Percentiles rank a stretch among this genome's conserved stretches.
These are phyloP conservation scores for Origma solitaria DNA, from an alignment of 2,113 vertebrate species.

Conservation along the genomic window DNA sequence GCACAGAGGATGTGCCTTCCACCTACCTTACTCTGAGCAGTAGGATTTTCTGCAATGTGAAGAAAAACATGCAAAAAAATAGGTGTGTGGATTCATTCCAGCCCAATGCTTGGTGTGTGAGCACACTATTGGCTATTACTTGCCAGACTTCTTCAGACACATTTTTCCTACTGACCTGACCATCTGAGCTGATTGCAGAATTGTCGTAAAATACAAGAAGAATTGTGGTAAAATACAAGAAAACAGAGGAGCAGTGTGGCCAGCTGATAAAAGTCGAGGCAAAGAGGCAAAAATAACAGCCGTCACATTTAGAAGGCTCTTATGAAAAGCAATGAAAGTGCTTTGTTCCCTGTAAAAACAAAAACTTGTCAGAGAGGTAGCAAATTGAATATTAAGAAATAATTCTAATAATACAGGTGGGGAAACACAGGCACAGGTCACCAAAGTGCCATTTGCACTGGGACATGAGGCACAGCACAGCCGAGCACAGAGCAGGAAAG, in stretches of 20 bases:
- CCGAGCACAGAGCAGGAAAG: rapidly evolving
- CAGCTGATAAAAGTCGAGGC: not conserved
- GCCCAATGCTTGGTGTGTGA: not conserved
- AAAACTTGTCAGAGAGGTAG: not conserved
- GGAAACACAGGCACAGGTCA: not conserved
- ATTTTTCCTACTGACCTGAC: not conserved
- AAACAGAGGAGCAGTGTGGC: not conserved
- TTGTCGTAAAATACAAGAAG: not conserved
- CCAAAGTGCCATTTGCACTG: rapidly evolving
- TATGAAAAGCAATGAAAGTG: not conserved
- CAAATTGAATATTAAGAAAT: not conserved
- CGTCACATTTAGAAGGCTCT: not conserved
- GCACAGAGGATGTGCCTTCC: not conserved
- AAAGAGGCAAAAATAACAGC: not conserved
- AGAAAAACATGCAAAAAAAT: not conserved
- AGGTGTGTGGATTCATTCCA: not conserved
- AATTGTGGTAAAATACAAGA: not conserved
- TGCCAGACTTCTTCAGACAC: not conserved
- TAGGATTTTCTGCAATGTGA: not conserved
- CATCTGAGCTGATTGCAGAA: not conserved
- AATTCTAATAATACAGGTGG: not conserved
- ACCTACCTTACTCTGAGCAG: not conserved
- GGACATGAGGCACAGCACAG: not conserved
- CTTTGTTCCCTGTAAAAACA: not conserved
- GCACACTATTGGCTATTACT: not conserved